These are phyloP conservation scores for Gasterosteus nipponicus DNA, from an alignment of 2,113 vertebrate species.

Conservation along the genomic window DNA sequence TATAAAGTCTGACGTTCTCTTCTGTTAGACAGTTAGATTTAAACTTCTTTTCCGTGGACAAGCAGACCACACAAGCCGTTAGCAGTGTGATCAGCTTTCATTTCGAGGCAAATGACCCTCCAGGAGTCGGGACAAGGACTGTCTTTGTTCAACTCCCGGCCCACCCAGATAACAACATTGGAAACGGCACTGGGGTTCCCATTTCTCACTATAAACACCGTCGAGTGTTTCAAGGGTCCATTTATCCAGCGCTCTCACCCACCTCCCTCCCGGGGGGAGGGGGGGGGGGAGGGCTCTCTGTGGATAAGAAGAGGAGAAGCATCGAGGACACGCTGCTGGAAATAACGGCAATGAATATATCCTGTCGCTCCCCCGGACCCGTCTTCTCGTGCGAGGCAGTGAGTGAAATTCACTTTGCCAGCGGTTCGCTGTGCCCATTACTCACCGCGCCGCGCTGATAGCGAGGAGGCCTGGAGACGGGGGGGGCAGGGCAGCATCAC, in stretches of 20 bases:
- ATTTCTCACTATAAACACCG: conserved; percentile 50
- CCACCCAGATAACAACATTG: conserved; percentile 52
- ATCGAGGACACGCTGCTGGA: conserved; percentile 54
- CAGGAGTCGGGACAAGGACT: conserved; percentile 42
- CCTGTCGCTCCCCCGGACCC: conserved; percentile 57
- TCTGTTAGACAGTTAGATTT: conserved; percentile 24
- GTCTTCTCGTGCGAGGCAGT: conserved; percentile 54
- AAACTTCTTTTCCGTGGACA: conserved; percentile 23
- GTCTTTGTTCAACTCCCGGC: conserved; percentile 46
- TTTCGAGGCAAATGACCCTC: conserved; percentile 30
- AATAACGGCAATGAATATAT: conserved; percentile 55
- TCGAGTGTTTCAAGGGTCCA: conserved; percentile 61
- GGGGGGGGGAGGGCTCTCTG: conserved; percentile 19
- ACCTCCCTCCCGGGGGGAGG: not conserved
- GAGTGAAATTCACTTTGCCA: conserved; percentile 73
- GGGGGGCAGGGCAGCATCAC: conserved; percentile 46
- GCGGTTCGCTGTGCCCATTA: conserved; percentile 63
- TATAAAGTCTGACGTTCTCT: not conserved
- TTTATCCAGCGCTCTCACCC: conserved; percentile 53
- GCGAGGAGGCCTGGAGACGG: conserved; percentile 50
- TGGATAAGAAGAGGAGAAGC: conserved; percentile 51
- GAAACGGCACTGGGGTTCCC: conserved; percentile 42
- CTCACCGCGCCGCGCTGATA: conserved; percentile 66
- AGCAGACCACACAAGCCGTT: conserved; percentile 61
- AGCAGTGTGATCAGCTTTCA: conserved; percentile 46